Evolutionary conservation across 2,797 vertebrate genomes (phyloP), one percentile per base, ranked within the genome.

Genomic region (Benthosema pterotum): DNA sequence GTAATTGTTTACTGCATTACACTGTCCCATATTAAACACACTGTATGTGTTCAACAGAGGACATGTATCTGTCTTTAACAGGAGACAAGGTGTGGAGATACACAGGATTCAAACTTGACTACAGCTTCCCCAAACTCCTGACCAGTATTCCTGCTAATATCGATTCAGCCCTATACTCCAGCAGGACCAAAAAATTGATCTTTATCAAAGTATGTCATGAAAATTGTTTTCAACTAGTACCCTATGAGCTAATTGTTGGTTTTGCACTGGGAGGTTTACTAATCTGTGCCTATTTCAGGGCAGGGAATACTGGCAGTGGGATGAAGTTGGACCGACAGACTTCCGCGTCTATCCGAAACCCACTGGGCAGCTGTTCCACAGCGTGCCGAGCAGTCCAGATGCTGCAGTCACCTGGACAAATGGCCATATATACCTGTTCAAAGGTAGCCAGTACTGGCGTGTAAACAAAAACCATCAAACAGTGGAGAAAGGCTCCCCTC

Each of bases 251-350:
- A 15, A 18, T 0, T 19, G 32, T 46, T 45, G 15, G 11, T 22
- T 13, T 62, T 6, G 25, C 0, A 18, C 48, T 25, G 46, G 42
- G 0, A 58, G 22, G 65, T 47, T 38, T 3, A 28, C 42, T 3
- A 18, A 52, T 55, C 1, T 42, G 13, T 57, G 42, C 16, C 32
- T 47, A 13, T 60, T 67, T 63, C 15, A 96, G 95, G 94, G 87
- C 47, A 93, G 92, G 0, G 86, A 83, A 6, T 95, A 93, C 74
- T 95, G 94, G 94, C 91, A 93, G 65, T 95, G 94, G 94, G 93
- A 95, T 16, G 94, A 96, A 79, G 71, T 92, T 22, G 82, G 82
- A 9, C 74, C 57, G 1, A 91, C 65, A 4, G 83, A 92, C 65
- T 88, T 94, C 72, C 75, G 74, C 4, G 76, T 73, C 2, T 90